Conservation (phyloP, 2,888 invertebrate genomes). For the Oegoconia quadripuncta region DNA sequence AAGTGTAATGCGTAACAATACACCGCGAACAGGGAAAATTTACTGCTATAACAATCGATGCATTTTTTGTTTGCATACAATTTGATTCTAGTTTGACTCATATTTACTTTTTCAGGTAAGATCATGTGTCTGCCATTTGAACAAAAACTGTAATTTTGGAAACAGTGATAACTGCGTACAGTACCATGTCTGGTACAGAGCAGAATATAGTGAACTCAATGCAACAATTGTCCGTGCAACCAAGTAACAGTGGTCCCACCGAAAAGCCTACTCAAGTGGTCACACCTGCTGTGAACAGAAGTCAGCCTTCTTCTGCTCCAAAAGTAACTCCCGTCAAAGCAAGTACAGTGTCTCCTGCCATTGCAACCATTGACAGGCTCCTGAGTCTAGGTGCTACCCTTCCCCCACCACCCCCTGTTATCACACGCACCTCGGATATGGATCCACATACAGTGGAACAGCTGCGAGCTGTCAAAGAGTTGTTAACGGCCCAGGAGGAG, state of each 20-base stretch:
- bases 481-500: slow-evolving; percentile 77
- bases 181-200: slow-evolving; percentile 78
- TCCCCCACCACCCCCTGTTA: slow-evolving; percentile 68
- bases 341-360: slow-evolving; percentile 66
- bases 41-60: too few relatives aligned
- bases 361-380: slow-evolving; percentile 73
- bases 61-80: neutral
- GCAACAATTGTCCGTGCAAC: slow-evolving; percentile 75
- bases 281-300: slow-evolving; percentile 70
- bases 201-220: slow-evolving; percentile 73
- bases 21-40: too few relatives aligned
- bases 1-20: too few relatives aligned
- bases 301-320: slow-evolving; percentile 48
- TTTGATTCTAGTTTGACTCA: slow-evolving; percentile 11
- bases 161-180: slow-evolving; percentile 43
- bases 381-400: slow-evolving; percentile 63
- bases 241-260: slow-evolving; percentile 63
- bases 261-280: slow-evolving; percentile 76
- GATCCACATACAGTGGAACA: slow-evolving; percentile 80
- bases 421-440: slow-evolving; percentile 64
- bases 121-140: slow-evolving; percentile 51
- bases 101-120: slow-evolving; percentile 48
- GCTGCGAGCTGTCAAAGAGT: slow-evolving; percentile 78
- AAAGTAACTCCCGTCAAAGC: slow-evolving; percentile 62
- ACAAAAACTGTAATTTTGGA: slow-evolving; percentile 41